Conservation (phyloP, 2,797 vertebrate species). For the Coracias cyanogaster region DNA sequence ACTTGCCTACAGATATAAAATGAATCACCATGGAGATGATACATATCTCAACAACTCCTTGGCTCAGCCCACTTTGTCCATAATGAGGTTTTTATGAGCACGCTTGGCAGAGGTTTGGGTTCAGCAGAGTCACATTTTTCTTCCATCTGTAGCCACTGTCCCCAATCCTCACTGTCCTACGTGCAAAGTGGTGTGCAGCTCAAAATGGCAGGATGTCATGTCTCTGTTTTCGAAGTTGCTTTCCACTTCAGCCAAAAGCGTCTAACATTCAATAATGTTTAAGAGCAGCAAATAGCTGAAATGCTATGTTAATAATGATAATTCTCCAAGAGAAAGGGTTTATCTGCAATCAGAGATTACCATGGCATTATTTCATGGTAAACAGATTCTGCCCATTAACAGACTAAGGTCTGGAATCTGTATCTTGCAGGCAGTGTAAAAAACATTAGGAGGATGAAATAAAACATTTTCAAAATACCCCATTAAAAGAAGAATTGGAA, state of each 20-base stretch:
- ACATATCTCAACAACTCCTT: not conserved
- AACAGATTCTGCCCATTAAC: not conserved
- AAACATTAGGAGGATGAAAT: not conserved
- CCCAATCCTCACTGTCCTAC: not conserved
- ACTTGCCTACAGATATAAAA: not conserved
- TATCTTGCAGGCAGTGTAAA: not conserved
- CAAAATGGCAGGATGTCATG: not conserved
- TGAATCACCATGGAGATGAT: not conserved
- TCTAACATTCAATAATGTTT: accelerated
- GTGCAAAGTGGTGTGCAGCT: not conserved
- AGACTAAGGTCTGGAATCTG: not conserved
- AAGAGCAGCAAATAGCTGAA: not conserved
- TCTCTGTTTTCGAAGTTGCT: not conserved
- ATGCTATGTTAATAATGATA: not conserved
- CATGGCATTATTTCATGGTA: not conserved
- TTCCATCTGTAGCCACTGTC: not conserved
- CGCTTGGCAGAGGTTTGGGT: not conserved
- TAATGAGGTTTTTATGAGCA: not conserved
- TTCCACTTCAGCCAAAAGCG: not conserved
- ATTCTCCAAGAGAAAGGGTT: not conserved
- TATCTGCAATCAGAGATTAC: not conserved
- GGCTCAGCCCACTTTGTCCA: not conserved
- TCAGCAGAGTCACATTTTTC: not conserved
- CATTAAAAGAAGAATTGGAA: not conserved
- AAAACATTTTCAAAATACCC: not conserved